These are phyloP conservation scores for Semnornis frantzii DNA, from an alignment of 2,113 vertebrate genomes.

Conservation along the genomic window DNA sequence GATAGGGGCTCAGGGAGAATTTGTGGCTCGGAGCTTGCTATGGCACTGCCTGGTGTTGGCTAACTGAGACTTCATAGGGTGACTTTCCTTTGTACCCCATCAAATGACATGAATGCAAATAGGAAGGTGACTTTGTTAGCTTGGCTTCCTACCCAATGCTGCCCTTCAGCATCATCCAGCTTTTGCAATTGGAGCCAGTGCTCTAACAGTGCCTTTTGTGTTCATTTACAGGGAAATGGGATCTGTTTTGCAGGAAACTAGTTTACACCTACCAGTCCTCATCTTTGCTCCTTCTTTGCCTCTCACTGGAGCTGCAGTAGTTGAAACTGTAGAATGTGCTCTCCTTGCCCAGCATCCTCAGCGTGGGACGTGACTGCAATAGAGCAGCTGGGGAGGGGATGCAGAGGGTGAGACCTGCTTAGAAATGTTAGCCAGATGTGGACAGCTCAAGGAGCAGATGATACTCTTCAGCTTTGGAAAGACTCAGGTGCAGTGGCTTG, in stretches of 20 bases:
- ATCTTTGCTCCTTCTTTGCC: slow-evolving; percentile 1
- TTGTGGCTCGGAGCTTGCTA: background rate
- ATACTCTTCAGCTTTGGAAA: background rate
- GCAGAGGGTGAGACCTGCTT: background rate
- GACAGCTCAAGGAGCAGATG: background rate
- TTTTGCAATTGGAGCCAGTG: background rate
- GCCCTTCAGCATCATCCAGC: background rate
- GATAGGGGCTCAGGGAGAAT: background rate
- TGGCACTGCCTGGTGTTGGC: background rate
- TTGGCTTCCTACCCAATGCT: background rate
- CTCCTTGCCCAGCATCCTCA: background rate
- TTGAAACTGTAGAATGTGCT: background rate
- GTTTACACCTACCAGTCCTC: background rate
- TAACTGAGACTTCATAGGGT: background rate
- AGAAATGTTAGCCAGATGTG: background rate
- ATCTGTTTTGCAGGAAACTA: background rate
- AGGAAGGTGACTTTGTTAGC: background rate
- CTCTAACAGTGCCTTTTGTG: slow-evolving; percentile 11
- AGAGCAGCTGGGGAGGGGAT: background rate
- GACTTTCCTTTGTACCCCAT: background rate
- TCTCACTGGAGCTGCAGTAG: background rate
- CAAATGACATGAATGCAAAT: background rate
- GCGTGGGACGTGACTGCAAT: background rate
- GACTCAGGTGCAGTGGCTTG: background rate
- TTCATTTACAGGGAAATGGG: background rate